phyloP scores from a whole-genome alignment of 1,140 invertebrate genomes.

The Zophobas morio region DNA sequence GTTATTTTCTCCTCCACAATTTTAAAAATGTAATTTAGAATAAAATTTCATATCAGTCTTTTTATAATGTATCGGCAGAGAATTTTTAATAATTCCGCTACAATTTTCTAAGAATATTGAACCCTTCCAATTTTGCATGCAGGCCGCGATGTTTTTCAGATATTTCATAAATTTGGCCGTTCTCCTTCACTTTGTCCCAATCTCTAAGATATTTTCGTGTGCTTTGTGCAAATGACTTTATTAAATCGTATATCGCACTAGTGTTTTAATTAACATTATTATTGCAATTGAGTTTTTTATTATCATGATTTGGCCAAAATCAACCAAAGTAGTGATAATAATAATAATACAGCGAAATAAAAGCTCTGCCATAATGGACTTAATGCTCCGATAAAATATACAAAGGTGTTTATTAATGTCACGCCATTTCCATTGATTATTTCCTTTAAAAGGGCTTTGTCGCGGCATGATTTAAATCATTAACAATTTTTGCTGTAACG shows the following conservation, averaged over 20 bases:
- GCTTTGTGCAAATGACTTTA: neutral
- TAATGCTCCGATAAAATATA: conserved; percentile 43
- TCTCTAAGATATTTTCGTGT: too few species aligned
- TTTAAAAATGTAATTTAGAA: neutral
- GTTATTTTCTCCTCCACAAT: neutral
- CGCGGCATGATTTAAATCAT: conserved; percentile 16
- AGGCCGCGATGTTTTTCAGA: conserved; percentile 3
- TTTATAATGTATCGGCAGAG: too few species aligned
- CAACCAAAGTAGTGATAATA: conserved; percentile 18
- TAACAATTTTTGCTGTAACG: conserved; percentile 15
- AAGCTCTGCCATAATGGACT: conserved; percentile 24
- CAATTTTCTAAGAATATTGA: neutral
- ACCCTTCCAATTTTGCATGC: neutral
- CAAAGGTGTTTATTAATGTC: conserved; percentile 44
- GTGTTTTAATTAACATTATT: neutral
- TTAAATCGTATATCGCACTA: neutral
- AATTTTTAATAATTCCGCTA: neutral
- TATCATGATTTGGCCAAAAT: conserved; percentile 3
- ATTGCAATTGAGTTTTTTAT: conserved; percentile 29
- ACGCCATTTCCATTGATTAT: conserved; percentile 45
- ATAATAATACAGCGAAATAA: conserved; percentile 29
- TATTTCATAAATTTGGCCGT: neutral
- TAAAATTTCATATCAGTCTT: too few species aligned
- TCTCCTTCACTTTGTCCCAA: neutral
- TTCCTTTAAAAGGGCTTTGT: conserved; percentile 12